Evolutionary conservation across 2,113 vertebrate genomes (phyloP).

Genomic region (Capreolus pygargus): DNA sequence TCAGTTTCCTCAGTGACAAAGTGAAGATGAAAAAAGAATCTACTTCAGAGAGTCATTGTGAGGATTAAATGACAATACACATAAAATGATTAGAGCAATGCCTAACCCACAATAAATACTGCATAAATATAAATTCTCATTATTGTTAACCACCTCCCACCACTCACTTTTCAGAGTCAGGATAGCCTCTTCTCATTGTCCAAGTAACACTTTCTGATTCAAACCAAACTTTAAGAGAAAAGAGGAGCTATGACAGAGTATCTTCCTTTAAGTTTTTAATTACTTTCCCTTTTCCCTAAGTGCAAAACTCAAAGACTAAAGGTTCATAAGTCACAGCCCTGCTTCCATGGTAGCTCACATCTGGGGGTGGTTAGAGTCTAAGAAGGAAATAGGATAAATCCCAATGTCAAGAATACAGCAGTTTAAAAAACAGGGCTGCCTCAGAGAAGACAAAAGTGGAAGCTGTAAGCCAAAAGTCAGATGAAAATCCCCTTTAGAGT

Average conservation of each 20-base stretch:
- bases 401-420: neutral
- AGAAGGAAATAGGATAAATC: neutral
- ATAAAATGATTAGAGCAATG: neutral
- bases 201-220: neutral
- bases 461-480: neutral
- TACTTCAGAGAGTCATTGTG: neutral
- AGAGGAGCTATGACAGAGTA: neutral
- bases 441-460: neutral
- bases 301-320: neutral
- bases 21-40: neutral
- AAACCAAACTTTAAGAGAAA: neutral
- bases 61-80: neutral
- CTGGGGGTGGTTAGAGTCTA: neutral
- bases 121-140: neutral
- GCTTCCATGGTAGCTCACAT: neutral
- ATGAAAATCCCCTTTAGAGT: neutral
- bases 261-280: neutral
- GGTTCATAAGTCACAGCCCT: neutral
- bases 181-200: neutral
- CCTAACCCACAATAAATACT: neutral
- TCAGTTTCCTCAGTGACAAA: constrained; percentile 7
- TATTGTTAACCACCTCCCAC: neutral
- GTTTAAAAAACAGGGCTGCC: neutral
- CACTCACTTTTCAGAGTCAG: neutral
- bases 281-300: neutral